A percentile compares a stretch with the other conserved stretches of the same genome.
phyloP scores from a whole-genome alignment of 2,888 invertebrate species.

The Argyra leucocephala region DNA sequence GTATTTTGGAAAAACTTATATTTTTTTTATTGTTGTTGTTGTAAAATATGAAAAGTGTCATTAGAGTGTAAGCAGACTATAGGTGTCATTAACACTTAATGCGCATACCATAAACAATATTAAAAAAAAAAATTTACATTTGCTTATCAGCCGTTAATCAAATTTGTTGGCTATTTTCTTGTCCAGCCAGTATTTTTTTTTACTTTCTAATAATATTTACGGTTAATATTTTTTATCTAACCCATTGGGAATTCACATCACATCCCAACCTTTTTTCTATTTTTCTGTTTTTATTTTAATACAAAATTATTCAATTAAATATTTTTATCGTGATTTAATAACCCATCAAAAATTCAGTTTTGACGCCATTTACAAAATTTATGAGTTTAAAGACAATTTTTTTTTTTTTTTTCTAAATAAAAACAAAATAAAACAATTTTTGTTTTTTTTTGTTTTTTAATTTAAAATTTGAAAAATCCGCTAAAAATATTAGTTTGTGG shows the following conservation, averaged over 20 bases:
- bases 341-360: slow-evolving; percentile 3
- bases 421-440: neutral
- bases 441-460: too few species aligned
- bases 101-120: neutral
- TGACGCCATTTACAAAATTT: neutral
- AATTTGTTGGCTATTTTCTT: too few species aligned
- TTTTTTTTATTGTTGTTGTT: neutral
- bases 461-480: neutral
- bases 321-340: neutral
- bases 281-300: neutral
- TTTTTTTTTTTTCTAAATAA: too few species aligned
- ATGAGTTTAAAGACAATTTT: neutral
- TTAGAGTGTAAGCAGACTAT: neutral
- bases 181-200: too few species aligned
- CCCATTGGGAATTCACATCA: neutral
- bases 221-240: neutral
- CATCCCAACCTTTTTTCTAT: neutral
- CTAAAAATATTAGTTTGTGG: neutral
- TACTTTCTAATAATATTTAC: too few species aligned
- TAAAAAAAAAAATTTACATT: too few species aligned
- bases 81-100: neutral
- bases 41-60: neutral
- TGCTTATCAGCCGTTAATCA: too few species aligned
- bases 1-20: too few species aligned
- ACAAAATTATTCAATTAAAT: neutral